These are phyloP conservation scores for Terebella lapidaria DNA, from an alignment of 2,888 invertebrate genomes.

Conservation along the genomic window DNA sequence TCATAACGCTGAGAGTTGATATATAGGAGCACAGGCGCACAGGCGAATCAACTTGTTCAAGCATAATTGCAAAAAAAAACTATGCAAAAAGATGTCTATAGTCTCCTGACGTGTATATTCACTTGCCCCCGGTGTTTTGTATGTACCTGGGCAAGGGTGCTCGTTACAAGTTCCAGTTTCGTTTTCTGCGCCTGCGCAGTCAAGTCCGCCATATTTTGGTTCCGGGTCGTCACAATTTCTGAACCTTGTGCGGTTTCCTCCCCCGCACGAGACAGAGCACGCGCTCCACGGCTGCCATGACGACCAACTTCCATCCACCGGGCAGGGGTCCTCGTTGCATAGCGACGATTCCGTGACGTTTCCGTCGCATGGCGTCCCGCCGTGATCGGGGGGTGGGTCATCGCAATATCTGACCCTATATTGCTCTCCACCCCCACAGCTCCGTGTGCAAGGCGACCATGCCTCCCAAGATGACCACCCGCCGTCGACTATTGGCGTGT, in stretches of 20 bases:
- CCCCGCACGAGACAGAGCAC: constrained; percentile 19
- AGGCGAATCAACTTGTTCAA: no score
- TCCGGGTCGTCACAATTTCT: constrained; percentile 12
- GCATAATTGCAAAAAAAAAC: no score
- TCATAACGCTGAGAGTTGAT: no score
- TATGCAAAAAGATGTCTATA: no score
- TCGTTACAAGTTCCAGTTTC: constrained; percentile 9
- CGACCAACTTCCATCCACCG: constrained; percentile 17
- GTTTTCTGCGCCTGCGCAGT: constrained; percentile 12
- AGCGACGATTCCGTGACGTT: constrained; percentile 27
- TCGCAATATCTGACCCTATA: constrained; percentile 41
- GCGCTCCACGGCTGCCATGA: constrained; percentile 15
- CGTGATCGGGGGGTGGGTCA: constrained; percentile 41
- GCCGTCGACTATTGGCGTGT: constrained; percentile 16
- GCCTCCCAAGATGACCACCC: constrained; percentile 14
- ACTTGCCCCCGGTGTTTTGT: no score
- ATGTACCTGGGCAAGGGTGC: constrained; percentile 12
- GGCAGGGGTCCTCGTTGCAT: constrained; percentile 39
- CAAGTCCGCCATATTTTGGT: constrained; percentile 13
- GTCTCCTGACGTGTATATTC: no score
- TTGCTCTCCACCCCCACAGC: constrained; percentile 44
- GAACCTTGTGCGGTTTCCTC: constrained; percentile 7
- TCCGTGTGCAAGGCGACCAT: constrained; percentile 33
- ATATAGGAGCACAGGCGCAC: no score
- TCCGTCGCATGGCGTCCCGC: constrained; percentile 44